Percentiles rank a stretch among this genome's conserved stretches.
Evolutionary conservation across 35 echinoderm and acorn worm species (phyloP).

Genomic region (Strongylocentrotus purpuratus): DNA sequence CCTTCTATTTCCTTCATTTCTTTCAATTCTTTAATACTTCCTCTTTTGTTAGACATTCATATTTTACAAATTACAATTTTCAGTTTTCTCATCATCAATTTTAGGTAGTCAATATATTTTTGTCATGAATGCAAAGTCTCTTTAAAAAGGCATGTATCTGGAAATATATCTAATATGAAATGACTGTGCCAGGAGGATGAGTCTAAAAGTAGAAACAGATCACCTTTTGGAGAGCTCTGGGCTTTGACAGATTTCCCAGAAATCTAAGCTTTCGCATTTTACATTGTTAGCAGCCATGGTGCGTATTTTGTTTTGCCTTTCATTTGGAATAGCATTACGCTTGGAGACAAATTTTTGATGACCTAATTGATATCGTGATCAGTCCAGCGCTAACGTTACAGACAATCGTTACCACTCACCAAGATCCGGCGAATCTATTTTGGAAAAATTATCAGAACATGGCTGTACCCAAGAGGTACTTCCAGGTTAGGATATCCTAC

Average conservation of each 20-base stretch:
- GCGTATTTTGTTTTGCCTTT: background rate
- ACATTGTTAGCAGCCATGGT: background rate
- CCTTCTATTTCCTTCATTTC: no score
- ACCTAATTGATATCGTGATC: slow-evolving; percentile 3
- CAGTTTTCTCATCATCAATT: no score
- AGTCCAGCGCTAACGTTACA: background rate
- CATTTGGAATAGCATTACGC: background rate
- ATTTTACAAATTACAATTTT: no score
- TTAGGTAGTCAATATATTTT: no score
- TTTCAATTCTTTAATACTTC: no score
- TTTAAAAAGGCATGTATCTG: background rate
- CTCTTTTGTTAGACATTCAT: no score
- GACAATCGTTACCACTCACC: background rate
- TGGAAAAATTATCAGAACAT: background rate
- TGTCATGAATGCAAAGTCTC: no score
- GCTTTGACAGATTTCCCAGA: background rate
- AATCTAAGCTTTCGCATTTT: background rate
- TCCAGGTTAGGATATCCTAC: background rate
- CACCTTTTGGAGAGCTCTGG: background rate
- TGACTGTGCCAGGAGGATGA: background rate
- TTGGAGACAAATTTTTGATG: background rate
- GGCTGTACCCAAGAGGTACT: background rate
- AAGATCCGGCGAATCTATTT: background rate
- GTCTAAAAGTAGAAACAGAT: slow-evolving; percentile 12
- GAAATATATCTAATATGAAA: background rate